phyloP scores from a whole-genome alignment of 2,888 invertebrate species.

The Acanthosoma haemorrhoidale region DNA sequence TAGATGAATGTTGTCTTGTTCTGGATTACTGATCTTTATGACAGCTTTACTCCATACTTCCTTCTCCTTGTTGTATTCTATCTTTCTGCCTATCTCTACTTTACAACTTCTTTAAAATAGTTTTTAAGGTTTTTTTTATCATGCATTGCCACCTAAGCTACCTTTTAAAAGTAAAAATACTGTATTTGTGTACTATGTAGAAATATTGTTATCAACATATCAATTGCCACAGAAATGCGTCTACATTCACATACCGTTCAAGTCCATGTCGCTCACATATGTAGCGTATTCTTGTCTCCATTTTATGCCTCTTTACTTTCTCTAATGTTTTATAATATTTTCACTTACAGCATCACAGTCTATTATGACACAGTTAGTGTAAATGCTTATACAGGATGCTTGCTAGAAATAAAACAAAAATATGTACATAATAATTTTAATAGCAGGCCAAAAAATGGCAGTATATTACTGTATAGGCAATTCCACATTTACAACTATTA shows the following conservation, averaged over 20 bases:
- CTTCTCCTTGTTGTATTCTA: constrained; percentile 30
- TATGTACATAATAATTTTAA: not conserved
- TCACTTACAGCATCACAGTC: constrained; percentile 37
- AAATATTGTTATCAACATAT: constrained; percentile 27
- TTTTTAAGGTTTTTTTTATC: constrained; percentile 25
- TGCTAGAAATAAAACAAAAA: constrained; percentile 9
- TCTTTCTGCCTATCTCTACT: constrained; percentile 34
- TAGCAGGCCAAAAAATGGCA: constrained; percentile 16
- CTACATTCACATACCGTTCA: constrained; percentile 24
- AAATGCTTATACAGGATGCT: constrained; percentile 28
- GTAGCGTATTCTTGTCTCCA: constrained; percentile 28
- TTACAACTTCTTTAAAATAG: constrained; percentile 17
- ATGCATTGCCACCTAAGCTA: constrained; percentile 33
- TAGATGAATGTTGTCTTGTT: constrained; percentile 34
- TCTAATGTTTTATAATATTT: constrained; percentile 36
- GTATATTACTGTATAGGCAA: constrained; percentile 20
- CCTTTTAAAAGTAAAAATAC: constrained; percentile 25
- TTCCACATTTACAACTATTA: constrained; percentile 21
- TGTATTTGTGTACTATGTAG: constrained; percentile 29
- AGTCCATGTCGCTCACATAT: constrained; percentile 24
- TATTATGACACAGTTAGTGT: constrained; percentile 26
- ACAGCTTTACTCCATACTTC: constrained; percentile 30
- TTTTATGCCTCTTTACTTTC: constrained; percentile 33
- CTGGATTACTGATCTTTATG: constrained; percentile 30
- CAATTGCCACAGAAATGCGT: constrained; percentile 24